These are phyloP conservation scores for Sprattus sprattus DNA, from an alignment of 2,113 vertebrate species.

Conservation along the genomic window DNA sequence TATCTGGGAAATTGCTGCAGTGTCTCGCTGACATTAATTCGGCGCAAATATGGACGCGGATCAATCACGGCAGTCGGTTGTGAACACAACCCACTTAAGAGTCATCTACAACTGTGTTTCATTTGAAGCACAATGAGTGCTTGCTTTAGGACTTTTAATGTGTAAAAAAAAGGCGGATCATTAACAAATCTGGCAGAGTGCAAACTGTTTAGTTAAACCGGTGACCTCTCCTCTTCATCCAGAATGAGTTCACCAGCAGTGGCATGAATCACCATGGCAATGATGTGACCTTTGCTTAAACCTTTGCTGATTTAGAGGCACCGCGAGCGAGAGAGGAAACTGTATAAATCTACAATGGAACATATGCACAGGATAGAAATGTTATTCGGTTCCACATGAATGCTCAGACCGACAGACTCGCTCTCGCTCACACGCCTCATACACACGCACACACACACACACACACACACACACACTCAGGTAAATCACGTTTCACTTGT, in stretches of 20 bases:
- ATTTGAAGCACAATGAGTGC: neutral
- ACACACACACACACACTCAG: neutral
- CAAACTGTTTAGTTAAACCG: neutral
- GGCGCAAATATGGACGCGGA: neutral
- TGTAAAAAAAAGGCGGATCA: neutral
- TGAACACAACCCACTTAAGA: neutral
- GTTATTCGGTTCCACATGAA: neutral
- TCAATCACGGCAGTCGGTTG: neutral
- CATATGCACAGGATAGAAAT: neutral
- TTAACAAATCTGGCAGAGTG: neutral
- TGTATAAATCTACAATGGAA: constrained; percentile 13
- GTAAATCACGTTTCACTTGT: neutral
- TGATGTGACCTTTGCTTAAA: neutral
- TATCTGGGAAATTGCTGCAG: neutral
- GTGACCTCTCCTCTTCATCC: neutral
- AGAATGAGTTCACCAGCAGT: neutral
- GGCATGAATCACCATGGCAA: neutral
- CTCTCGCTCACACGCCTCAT: neutral
- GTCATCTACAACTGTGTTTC: neutral
- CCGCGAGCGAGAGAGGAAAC: neutral
- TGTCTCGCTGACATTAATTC: neutral
- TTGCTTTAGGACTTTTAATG: neutral
- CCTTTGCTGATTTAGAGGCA: neutral
- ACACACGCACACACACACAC: neutral
- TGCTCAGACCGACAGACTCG: neutral